Evolutionary conservation across 2,113 vertebrate species (phyloP), one percentile per base, ranked within the genome.

Genomic region (Tichodroma muraria): DNA sequence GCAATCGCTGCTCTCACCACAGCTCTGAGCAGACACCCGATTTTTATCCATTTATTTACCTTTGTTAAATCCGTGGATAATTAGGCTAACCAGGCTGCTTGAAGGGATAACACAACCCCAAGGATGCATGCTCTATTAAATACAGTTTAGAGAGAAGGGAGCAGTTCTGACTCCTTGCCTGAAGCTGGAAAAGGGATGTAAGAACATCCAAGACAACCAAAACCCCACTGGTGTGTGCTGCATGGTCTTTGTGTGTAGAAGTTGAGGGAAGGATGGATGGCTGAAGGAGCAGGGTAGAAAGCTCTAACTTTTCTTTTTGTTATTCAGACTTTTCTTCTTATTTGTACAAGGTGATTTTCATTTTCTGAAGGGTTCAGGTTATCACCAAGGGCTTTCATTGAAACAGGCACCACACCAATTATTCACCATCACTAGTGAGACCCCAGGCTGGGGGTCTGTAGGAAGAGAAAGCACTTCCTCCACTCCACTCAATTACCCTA

Each of bases 371-470:
- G 78, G 59, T 72, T 92, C 40, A 52, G 65, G 63, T 91, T 89
- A 80, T 90, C 69, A 85, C 79, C 6, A 10, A 66, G 53, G n/a
- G 27, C 71, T 84, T 90, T 94, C 94, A 91, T 94, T 96, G 89
- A 61, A 87, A 47, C 2, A 40, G 64, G 73, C 57, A 38, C 77
- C 91, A 50, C 28, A 17, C 78, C 40, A 38, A 75, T 80, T 89
- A 50, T 80, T 96, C 76, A 22, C 71, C 17, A 37, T 59, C 6
- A n/a, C 72, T 97, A 95, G 93, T 92, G 94, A 96, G 94, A 56
- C 60, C 69, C 35, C 78, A 88, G 89, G 65, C 80, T 88, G 95
- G n/a, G 76, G 30, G 44, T 15, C 5, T 68, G 3, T 10, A 72
- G 77, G 72, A 91, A 27, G 72, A 84, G 66, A 94, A 94, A 90